Conservation (phyloP, 2,888 invertebrate species). For the Pimpla rufipes region DNA sequence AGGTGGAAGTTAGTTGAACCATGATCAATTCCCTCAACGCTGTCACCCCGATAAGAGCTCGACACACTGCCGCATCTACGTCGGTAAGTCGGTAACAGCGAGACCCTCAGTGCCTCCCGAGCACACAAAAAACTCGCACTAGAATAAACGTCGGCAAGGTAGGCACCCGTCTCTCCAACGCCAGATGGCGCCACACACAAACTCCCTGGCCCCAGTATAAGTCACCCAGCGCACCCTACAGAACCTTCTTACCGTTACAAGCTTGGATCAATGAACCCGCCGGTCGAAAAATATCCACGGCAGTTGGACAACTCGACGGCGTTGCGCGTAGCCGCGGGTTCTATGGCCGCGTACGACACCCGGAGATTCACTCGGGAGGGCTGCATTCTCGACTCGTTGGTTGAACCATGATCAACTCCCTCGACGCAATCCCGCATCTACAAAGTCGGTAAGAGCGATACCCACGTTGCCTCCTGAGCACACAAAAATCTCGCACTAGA, state of each 20-base stretch:
- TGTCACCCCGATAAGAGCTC: too few relatives aligned
- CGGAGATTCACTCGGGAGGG: slow-evolving; percentile 54
- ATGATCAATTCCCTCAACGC: too few relatives aligned
- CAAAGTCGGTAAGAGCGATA: too few relatives aligned
- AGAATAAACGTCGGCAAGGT: slow-evolving; percentile 40
- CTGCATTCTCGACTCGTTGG: too few relatives aligned
- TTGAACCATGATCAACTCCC: too few relatives aligned
- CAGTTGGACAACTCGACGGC: not conserved
- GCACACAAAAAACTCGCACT: too few relatives aligned
- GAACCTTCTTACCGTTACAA: not conserved
- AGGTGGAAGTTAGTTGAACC: too few relatives aligned
- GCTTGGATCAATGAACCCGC: slow-evolving; percentile 67
- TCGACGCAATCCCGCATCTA: too few relatives aligned
- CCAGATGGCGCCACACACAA: slow-evolving; percentile 15
- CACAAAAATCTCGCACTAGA: too few relatives aligned
- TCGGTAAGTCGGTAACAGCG: not conserved
- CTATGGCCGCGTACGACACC: slow-evolving; percentile 47
- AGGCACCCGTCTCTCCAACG: not conserved
- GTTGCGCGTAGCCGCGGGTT: slow-evolving; percentile 56
- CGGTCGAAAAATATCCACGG: slow-evolving; percentile 52
- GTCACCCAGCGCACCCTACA: not conserved
- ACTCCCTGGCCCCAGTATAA: not conserved
- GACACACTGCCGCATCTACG: not conserved
- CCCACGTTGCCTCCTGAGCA: too few relatives aligned
- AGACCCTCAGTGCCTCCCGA: not conserved